Conservation (phyloP, 2,797 vertebrate species). For the Gallinago stenura region DNA sequence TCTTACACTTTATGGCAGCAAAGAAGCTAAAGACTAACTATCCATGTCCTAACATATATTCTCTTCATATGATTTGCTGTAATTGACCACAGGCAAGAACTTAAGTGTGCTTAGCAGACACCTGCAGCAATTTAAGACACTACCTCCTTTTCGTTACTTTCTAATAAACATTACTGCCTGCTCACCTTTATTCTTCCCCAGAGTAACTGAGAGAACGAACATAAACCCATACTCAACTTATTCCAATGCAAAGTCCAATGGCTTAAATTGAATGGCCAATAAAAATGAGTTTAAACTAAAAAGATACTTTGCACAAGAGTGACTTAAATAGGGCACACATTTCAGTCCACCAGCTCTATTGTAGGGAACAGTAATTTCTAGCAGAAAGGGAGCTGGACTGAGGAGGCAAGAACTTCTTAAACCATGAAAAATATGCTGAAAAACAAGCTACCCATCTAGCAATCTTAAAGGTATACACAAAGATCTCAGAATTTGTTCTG, state of each 20-base stretch:
- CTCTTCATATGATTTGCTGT: not conserved
- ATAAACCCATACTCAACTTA: not conserved
- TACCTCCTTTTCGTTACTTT: not conserved
- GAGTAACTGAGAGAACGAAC: not conserved
- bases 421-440: not conserved
- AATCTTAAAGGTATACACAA: not conserved
- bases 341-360: not conserved
- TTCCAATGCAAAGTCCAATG: not conserved
- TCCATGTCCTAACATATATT: not conserved
- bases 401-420: not conserved
- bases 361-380: not conserved
- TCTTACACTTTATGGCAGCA: not conserved
- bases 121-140: not conserved
- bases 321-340: not conserved
- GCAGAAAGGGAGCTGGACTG: not conserved
- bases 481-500: not conserved
- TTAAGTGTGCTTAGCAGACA: not conserved
- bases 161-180: not conserved
- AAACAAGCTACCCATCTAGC: not conserved
- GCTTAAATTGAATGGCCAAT: not conserved
- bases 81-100: not conserved
- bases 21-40: not conserved
- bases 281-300: not conserved
- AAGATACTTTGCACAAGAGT: not conserved
- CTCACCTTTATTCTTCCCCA: not conserved